Evolutionary conservation across 2,888 invertebrate species (phyloP).

Genomic region (Diplazon laetatorius): DNA sequence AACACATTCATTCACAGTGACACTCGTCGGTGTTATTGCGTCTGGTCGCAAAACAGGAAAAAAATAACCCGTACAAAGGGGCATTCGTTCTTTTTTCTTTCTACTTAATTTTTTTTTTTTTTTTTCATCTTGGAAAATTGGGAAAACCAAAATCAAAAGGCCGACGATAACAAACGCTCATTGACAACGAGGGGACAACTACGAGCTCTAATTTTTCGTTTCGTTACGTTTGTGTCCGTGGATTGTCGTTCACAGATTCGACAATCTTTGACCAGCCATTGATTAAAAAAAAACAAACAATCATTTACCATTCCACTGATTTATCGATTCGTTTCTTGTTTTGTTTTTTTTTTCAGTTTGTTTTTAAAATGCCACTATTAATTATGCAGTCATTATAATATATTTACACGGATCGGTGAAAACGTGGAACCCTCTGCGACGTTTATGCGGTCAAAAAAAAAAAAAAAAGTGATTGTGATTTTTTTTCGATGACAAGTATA

Average conservation of each 20-base stretch:
- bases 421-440: slow-evolving; percentile 40
- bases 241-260: slow-evolving; percentile 19
- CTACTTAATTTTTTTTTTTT: neutral
- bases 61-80: neutral
- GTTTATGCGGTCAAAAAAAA: too few species aligned
- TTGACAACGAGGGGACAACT: slow-evolving; percentile 16
- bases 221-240: slow-evolving; percentile 4
- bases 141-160: slow-evolving; percentile 28
- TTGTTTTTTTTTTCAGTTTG: too few species aligned
- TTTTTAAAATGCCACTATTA: slow-evolving; percentile 68
- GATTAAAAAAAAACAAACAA: slow-evolving; percentile 54
- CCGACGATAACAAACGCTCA: slow-evolving; percentile 32
- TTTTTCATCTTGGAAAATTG: slow-evolving; percentile 11
- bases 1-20: slow-evolving; percentile 56
- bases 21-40: slow-evolving; percentile 51
- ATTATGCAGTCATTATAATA: slow-evolving; percentile 63
- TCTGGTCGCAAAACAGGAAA: slow-evolving; percentile 38
- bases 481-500: neutral
- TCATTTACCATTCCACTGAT: slow-evolving; percentile 56
- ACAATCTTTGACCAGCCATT: slow-evolving; percentile 43
- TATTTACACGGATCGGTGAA: slow-evolving; percentile 61
- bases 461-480: slow-evolving; percentile 28
- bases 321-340: slow-evolving; percentile 34
- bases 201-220: slow-evolving; percentile 6
- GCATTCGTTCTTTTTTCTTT: too few species aligned